Conservation (phyloP, 2,113 vertebrate species). For the Pseudorhombus dupliciocellatus region DNA sequence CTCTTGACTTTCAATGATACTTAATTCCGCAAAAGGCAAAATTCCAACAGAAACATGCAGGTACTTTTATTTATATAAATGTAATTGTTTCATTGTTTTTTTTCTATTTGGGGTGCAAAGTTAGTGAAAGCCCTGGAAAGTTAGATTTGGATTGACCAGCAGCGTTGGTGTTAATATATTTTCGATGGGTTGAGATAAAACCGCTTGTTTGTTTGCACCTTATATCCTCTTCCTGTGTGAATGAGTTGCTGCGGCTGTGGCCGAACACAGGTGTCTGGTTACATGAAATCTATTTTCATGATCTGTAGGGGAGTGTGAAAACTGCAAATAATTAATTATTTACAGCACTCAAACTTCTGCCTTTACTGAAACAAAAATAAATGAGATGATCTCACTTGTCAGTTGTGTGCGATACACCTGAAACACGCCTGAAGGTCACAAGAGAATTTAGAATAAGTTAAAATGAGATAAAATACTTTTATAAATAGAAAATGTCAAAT, state of each 20-base stretch:
- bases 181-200: not conserved
- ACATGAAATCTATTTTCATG: not conserved
- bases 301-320: constrained; percentile 1
- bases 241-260: constrained; percentile 39
- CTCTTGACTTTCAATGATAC: not conserved
- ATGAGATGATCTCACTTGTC: not conserved
- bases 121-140: not conserved
- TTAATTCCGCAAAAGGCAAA: not conserved
- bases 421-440: too few species aligned
- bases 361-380: too few species aligned
- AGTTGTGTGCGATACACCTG: not conserved
- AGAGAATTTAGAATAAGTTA: too few species aligned
- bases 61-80: too few species aligned
- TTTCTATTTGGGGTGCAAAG: too few species aligned
- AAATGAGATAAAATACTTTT: too few species aligned
- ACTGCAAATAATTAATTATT: not conserved
- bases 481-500: too few species aligned
- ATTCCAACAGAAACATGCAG: too few species aligned
- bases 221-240: constrained; percentile 60
- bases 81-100: too few species aligned
- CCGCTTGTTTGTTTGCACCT: constrained; percentile 19
- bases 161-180: not conserved
- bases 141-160: not conserved
- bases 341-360: not conserved
- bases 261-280: constrained; percentile 44